phyloP scores from a whole-genome alignment of 2,797 vertebrate genomes.

The Scolopax bukidnonensis region DNA sequence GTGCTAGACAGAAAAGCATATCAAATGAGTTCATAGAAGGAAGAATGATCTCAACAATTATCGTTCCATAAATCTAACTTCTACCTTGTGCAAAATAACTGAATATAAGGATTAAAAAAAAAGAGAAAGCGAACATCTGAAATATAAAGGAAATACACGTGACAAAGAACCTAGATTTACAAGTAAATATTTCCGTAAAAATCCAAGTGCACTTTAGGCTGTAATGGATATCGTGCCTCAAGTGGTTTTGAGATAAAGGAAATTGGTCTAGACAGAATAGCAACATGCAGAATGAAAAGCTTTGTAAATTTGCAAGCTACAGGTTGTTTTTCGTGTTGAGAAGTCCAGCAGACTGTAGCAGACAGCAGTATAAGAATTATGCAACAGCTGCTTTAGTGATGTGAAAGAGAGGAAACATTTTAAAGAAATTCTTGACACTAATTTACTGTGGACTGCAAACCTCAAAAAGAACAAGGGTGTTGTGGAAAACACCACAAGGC shows the following conservation, averaged over 20 bases:
- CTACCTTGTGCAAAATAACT: neutral
- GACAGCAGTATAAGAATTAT: neutral
- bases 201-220: neutral
- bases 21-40: neutral
- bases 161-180: neutral
- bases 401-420: neutral
- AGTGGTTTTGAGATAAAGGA: neutral
- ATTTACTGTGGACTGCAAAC: neutral
- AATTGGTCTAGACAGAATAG: neutral
- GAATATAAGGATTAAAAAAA: neutral
- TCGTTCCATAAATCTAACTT: neutral
- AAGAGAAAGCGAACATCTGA: neutral
- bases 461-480: neutral
- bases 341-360: neutral
- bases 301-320: neutral
- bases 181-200: conserved; percentile 27
- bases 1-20: neutral
- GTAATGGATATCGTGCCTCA: neutral
- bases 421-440: neutral
- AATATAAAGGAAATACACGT: neutral
- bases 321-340: neutral
- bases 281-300: neutral
- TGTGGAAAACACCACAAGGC: neutral
- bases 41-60: conserved; percentile 36
- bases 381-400: neutral